phyloP scores from a whole-genome alignment of 1,140 invertebrate genomes.

The Formica selysi region DNA sequence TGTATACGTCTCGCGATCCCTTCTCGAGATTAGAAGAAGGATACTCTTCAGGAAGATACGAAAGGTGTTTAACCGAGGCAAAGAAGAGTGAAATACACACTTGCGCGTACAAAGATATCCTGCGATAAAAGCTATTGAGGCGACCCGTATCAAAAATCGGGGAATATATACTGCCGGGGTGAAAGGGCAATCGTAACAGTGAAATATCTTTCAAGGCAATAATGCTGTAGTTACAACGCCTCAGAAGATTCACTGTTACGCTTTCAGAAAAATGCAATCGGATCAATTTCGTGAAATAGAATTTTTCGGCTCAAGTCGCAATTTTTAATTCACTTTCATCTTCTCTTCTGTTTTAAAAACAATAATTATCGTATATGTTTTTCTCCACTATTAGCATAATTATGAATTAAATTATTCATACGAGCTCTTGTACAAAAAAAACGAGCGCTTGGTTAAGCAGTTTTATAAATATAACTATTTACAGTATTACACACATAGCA shows the following conservation, averaged over 20 bases:
- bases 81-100: conserved; percentile 51
- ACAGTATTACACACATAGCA: no score
- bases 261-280: conserved; percentile 38
- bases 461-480: background rate
- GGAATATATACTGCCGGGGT: conserved; percentile 48
- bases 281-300: conserved; percentile 21
- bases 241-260: conserved; percentile 44
- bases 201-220: conserved; percentile 58
- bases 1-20: conserved; percentile 55
- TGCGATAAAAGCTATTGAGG: conserved; percentile 53
- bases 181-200: conserved; percentile 56
- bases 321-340: background rate
- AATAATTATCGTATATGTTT: background rate
- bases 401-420: no score
- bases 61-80: conserved; percentile 56
- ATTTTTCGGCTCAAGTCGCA: background rate
- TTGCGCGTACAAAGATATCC: conserved; percentile 42
- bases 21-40: conserved; percentile 56
- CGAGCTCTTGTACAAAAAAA: background rate
- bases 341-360: background rate
- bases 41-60: conserved; percentile 58
- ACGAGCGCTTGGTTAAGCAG: background rate
- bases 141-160: conserved; percentile 57
- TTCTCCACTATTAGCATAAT: background rate
- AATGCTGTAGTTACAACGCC: conserved; percentile 15